Base-by-base conservation (phyloP, 1,140 invertebrate genomes). In the Drosophila repletoides region DNA sequence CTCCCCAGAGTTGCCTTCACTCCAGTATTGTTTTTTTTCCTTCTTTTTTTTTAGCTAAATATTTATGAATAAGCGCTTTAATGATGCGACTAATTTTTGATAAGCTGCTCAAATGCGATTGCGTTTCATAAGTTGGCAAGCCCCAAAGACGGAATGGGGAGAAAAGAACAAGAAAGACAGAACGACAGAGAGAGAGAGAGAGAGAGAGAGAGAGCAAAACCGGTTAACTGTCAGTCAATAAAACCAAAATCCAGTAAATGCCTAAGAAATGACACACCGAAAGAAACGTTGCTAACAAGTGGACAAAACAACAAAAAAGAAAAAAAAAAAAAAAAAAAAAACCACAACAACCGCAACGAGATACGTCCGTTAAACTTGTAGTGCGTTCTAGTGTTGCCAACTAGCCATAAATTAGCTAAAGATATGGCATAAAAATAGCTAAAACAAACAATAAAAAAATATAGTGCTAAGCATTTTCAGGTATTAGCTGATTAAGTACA, bases 191-290 rank as follows among this genome's bases (percentile, higher is more conserved):
- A 33, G 53, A 51, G 56, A 12, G 59, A 38, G 56, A 67, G 45
- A 36, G 41, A 17, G 19, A 28, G 28, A 61, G 24, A 48, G 46
- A 49, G 41, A 46, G 33, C 53, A 40, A 75, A 80, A 80, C 76
- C 76, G 76, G 76, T 80, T 80, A 60, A 56, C 52, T 41, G 55
- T 48, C 55, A 33, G 36, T 68, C 71, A 66, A 52, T 74, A 75
- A 79, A 79, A 66, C 71, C 46, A 63, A 67, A 67, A 51, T 40
- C 38, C 69, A 75, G 70, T 45, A 83, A 83, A 81, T 83, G 68
- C 77, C 61, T 76, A 58, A 75, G 77, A 64, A 81, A 69, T 81
- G 77, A 81, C 72, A 72, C 75, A 79, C 34, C 41, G 34, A 31
- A 24, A 34, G n/a, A 22, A 70, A 66, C 55, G 33, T 26, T 12